phyloP scores from a whole-genome alignment of 30 jellyfish, hydroid and myxozoan genomes.

The Aurelia aurita complex sp. Pacific region DNA sequence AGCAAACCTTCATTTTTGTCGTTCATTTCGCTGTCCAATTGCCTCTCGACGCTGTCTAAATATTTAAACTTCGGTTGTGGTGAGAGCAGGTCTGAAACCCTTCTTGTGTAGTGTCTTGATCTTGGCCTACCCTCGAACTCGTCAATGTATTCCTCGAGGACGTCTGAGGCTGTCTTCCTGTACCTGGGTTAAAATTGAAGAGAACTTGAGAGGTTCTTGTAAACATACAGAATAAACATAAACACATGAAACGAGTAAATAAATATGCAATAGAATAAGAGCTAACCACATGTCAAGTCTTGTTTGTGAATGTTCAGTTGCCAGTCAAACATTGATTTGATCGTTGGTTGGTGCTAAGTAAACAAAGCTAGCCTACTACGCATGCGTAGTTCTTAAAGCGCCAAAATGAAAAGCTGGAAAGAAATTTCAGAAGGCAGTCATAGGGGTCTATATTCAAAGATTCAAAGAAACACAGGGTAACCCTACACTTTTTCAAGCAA shows the following conservation, averaged over 20 bases:
- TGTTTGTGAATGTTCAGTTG: slow-evolving; percentile 37
- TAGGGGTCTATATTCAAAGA: too few species aligned
- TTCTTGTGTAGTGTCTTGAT: slow-evolving; percentile 48
- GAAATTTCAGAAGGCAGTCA: not conserved
- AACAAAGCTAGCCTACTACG: not conserved
- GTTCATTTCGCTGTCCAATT: slow-evolving; percentile 17
- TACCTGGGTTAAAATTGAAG: slow-evolving; percentile 13
- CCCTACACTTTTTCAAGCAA: not conserved
- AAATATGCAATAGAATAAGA: not conserved
- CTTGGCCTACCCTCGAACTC: slow-evolving; percentile 59
- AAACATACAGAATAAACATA: not conserved
- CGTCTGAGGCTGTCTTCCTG: slow-evolving; percentile 72
- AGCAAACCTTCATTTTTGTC: slow-evolving; percentile 18
- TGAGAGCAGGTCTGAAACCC: slow-evolving; percentile 53
- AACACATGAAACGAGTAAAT: slow-evolving; percentile 30
- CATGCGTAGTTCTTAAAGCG: slow-evolving; percentile 38
- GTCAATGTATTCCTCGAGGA: slow-evolving; percentile 65
- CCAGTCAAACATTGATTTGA: not conserved
- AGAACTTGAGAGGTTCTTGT: not conserved
- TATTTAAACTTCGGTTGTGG: slow-evolving; percentile 40
- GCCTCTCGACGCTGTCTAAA: slow-evolving; percentile 22
- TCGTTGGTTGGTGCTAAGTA: too few species aligned
- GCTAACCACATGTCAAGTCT: slow-evolving; percentile 45
- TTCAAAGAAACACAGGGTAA: too few species aligned
- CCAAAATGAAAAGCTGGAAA: slow-evolving; percentile 1